Conservation (phyloP, 2,797 vertebrate genomes). For the Lepus oiostolus region DNA sequence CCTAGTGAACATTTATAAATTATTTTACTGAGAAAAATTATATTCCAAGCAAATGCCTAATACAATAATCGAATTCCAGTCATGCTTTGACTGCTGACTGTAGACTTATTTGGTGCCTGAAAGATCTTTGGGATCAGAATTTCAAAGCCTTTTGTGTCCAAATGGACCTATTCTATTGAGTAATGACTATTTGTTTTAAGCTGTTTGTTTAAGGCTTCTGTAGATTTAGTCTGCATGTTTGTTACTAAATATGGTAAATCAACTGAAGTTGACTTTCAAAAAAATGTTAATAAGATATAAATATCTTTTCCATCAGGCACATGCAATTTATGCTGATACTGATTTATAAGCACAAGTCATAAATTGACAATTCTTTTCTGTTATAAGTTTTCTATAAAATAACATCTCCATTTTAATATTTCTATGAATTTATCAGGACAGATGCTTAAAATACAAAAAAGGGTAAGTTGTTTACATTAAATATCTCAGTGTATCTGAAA, state of each 20-base stretch:
- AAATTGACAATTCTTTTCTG: slow-evolving; percentile 81
- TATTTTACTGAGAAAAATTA: slow-evolving; percentile 30
- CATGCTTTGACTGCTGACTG: background rate
- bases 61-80: no score
- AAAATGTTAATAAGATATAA: slow-evolving; percentile 77
- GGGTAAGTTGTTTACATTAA: slow-evolving; percentile 76
- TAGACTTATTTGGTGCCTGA: background rate
- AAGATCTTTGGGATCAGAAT: background rate
- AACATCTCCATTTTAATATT: slow-evolving; percentile 69
- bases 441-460: slow-evolving; percentile 74
- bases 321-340: slow-evolving; percentile 83
- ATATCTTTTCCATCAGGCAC: slow-evolving; percentile 40
- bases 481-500: slow-evolving; percentile 72
- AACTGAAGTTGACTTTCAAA: slow-evolving; percentile 68
- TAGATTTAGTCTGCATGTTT: background rate
- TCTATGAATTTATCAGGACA: slow-evolving; percentile 68
- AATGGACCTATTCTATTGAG: background rate
- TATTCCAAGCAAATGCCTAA: background rate
- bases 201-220: background rate
- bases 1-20: background rate
- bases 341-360: slow-evolving; percentile 78
- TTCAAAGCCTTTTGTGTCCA: background rate
- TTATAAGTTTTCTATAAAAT: slow-evolving; percentile 66
- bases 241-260: slow-evolving; percentile 36
- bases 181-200: background rate